Evolutionary conservation across 2,797 vertebrate genomes (phyloP), one percentile per base, ranked within the genome.

Genomic region (Yasuhikotakia modesta): DNA sequence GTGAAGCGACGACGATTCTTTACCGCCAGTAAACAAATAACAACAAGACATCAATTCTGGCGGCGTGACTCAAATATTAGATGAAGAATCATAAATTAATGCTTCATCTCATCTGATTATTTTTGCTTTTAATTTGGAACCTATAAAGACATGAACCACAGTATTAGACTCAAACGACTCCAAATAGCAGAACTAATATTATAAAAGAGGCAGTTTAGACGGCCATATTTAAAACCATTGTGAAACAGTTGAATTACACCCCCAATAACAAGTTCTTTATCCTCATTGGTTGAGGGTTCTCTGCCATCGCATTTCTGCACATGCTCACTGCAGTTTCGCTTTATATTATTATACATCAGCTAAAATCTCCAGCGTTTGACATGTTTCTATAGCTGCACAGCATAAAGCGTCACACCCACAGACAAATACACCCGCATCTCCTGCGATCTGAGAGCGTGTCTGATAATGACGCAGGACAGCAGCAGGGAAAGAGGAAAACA

Each of bases 381-480:
- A 48, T 16, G 12, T 16, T 48, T 14, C 45, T 48, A 48, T 16
- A 50, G 35, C 35, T 39, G 35, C 35, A 39, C 35, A 39, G 35
- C 4, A 8, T 39, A 39, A 6, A 39, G 17, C 16, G 48, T n/a
- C 48, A 5, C 14, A 50, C 48, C 1, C 14, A 16, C 48, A 17
- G 48, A 50, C 14, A 17, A 55, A 55, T 55, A 21, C 14, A 55
- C 21, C 19, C 14, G 19, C 52, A 4, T 75, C 73, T 65, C 50
- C 55, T 53, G 2, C 52, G 6, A n/a, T 52, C 48, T 27, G 13
- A 7, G 32, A 66, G 32, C 3, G 35, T n/a, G 50, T 53, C 45
- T 27, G 21, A 64, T 64, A 50, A 65, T 19, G 21, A 67, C n/a
- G 73, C 35, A 57, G 63, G 63, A 57, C 63, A 75, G 22, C 50